Base-by-base conservation (phyloP, 2,888 invertebrate genomes). In the Microplitis manilae region DNA sequence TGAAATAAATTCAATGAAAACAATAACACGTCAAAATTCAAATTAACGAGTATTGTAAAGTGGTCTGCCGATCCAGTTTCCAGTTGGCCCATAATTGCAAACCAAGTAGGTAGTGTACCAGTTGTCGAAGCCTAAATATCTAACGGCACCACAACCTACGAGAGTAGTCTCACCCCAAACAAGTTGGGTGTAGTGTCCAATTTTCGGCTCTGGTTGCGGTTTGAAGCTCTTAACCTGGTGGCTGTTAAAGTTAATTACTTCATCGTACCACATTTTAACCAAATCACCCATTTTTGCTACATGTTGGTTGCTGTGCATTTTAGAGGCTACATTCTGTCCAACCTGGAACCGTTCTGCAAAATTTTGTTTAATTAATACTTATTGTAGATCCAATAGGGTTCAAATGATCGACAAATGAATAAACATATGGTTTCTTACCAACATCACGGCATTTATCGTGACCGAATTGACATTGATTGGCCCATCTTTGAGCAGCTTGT, bases 81-180 rank as follows among this genome's bases (percentile, higher is more conserved):
- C 90, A 50, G 85, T 81, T 15, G 91, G 89, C 59, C 90, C 91
- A 75, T 91, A 91, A 81, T 91, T 90, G 82, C 91, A 91, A 39
- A 90, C 87, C 74, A 90, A 84, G 67, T 87, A 84, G 73, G 86
- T 87, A 5, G 81, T 83, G 77, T 86, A 75, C 73, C 17, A 78
- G 6, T 30, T 67, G 83, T 83, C 72, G 0, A 9, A 5, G 84
- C 86, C 38, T 0, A 76, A 41, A 84, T 89, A 91, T 69, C 85
- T 85, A 1, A 90, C 85, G 79, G 84, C 88, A 30, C 92, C 92
- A 80, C 92, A 92, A 2, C 92, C 92, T 59, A 92, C 82, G 39
- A 81, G 81, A 64, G 85, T 85, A 0, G 91, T 90, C 88, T 85
- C 2, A 90, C 91, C 92, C 75, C 75, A 69, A 1, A 91, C 87